These are phyloP conservation scores for Turritopsis rubra DNA, from an alignment of 30 jellyfish, hydroid and myxozoan species.

Conservation along the genomic window DNA sequence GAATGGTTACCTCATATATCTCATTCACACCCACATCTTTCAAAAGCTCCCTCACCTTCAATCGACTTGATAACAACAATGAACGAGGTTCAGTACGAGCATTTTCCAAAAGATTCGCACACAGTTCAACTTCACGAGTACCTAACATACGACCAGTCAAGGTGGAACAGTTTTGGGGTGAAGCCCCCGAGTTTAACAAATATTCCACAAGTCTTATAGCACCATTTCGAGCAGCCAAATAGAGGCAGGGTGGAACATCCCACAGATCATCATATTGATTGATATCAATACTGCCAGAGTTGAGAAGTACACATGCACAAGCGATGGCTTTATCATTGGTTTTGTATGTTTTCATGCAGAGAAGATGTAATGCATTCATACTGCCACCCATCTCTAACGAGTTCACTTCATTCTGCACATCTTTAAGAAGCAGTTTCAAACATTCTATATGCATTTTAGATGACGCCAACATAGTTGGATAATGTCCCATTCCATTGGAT, in stretches of 20 bases:
- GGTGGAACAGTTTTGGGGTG: constrained; percentile 32
- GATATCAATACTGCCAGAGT: constrained; percentile 60
- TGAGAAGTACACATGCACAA: constrained; percentile 72
- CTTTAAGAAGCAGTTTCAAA: constrained; percentile 46
- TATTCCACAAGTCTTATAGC: constrained; percentile 57
- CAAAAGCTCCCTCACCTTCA: constrained; percentile 48
- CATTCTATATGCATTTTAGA: constrained; percentile 52
- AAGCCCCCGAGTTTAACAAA: constrained; percentile 48
- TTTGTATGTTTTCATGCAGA: constrained; percentile 73
- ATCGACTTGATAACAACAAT: constrained; percentile 38
- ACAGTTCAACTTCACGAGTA: constrained; percentile 43
- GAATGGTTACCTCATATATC: constrained; percentile 50
- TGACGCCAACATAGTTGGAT: constrained; percentile 69
- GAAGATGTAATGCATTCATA: constrained; percentile 61
- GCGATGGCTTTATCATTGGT: constrained; percentile 56
- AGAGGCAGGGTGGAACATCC: constrained; percentile 51
- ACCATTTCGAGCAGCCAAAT: constrained; percentile 83
- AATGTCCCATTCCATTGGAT: constrained; percentile 58
- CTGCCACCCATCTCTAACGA: neutral
- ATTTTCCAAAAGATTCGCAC: constrained; percentile 35
- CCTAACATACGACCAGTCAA: constrained; percentile 42
- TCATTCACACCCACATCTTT: constrained; percentile 27
- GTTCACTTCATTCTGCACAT: constrained; percentile 27
- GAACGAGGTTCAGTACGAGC: constrained; percentile 46
- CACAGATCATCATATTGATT: constrained; percentile 40